phyloP scores from a whole-genome alignment of 2,113 vertebrate species.

The Chionis minor region DNA sequence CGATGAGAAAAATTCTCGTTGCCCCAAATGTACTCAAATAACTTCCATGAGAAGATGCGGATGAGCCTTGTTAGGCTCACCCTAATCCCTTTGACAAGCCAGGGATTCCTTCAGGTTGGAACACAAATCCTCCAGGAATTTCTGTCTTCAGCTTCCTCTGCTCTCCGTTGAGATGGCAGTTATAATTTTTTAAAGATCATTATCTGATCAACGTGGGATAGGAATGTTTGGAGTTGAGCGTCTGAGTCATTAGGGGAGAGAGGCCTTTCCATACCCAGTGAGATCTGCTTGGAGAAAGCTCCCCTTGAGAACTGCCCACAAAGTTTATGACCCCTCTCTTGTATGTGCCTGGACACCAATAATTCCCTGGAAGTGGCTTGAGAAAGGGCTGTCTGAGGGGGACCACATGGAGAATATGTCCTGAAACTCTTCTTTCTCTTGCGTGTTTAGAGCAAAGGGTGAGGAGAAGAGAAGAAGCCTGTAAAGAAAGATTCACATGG shows the following conservation, averaged over 20 bases:
- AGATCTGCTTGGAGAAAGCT: neutral
- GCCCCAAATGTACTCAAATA: constrained; percentile 8
- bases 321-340: neutral
- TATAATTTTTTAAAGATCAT: constrained; percentile 40
- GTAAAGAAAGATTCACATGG: neutral
- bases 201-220: neutral
- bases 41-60: neutral
- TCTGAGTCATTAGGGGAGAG: neutral
- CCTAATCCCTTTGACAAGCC: constrained; percentile 50
- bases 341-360: neutral
- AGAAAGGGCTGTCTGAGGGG: neutral
- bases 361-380: neutral
- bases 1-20: neutral
- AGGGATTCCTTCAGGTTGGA: constrained; percentile 14
- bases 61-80: constrained; percentile 42
- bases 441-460: neutral
- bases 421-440: neutral
- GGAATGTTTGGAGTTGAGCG: neutral
- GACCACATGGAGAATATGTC: neutral
- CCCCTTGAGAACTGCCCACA: neutral
- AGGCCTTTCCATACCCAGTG: neutral
- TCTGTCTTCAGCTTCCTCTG: neutral
- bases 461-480: neutral
- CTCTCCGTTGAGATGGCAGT: neutral
- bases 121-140: constrained; percentile 26